Conservation (phyloP, 2,113 vertebrate genomes). For the Tetrao urogallus region DNA sequence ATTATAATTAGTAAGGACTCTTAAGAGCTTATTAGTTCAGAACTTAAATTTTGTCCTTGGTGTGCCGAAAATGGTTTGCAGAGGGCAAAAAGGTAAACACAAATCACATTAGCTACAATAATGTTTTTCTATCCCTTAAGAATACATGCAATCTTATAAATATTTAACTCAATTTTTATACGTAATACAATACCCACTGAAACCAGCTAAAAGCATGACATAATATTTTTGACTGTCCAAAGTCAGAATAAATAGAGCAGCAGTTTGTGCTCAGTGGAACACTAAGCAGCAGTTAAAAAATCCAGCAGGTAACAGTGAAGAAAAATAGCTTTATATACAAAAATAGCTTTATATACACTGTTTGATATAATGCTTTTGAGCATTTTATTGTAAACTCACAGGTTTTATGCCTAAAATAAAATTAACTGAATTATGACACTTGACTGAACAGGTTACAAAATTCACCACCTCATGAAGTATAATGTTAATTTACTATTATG, state of each 20-base stretch:
- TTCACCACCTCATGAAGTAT: constrained; percentile 8
- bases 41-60: constrained; percentile 74
- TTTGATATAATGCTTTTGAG: background rate
- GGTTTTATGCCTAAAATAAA: constrained; percentile 12
- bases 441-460: constrained; percentile 14
- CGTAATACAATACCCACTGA: constrained; percentile 44
- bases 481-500: background rate
- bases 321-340: background rate
- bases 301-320: background rate
- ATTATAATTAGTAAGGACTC: constrained; percentile 78
- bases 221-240: constrained; percentile 48
- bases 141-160: constrained; percentile 46
- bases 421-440: constrained; percentile 22
- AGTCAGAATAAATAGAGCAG: constrained; percentile 35
- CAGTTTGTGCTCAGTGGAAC: background rate
- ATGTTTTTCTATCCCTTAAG: constrained; percentile 39
- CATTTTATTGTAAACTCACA: background rate
- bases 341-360: background rate
- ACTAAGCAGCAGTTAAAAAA: constrained; percentile 15
- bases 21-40: constrained; percentile 75
- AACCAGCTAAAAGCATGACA: constrained; percentile 58
- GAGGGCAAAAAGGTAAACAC: constrained; percentile 9
- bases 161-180: constrained; percentile 46
- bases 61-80: constrained; percentile 55
- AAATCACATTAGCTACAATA: constrained; percentile 48